Evolutionary conservation across 1,140 invertebrate species (phyloP).

Genomic region (Dinoponera quadriceps): DNA sequence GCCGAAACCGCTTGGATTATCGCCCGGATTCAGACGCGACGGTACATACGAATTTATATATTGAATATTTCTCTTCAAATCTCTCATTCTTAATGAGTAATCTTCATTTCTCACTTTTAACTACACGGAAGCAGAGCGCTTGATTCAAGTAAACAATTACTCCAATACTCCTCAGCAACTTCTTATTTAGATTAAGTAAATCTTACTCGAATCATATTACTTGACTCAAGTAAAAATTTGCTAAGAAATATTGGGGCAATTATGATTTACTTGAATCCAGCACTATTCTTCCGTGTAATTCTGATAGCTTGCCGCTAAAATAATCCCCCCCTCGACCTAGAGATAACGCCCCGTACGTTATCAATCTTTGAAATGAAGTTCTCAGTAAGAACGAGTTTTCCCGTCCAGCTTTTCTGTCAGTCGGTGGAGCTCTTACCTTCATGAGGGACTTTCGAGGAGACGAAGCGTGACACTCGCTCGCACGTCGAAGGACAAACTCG

Average conservation of each 20-base stretch:
- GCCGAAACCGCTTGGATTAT: slow-evolving; percentile 11
- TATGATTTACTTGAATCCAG: no score
- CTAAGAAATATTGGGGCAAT: no score
- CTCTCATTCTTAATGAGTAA: neutral
- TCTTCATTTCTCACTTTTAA: neutral
- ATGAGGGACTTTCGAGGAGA: neutral
- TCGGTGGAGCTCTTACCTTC: neutral
- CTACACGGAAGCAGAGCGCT: no score
- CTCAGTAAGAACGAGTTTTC: neutral
- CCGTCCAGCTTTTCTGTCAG: neutral
- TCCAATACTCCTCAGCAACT: no score
- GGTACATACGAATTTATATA: neutral
- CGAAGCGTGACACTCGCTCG: neutral
- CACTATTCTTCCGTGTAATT: no score
- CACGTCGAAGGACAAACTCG: neutral
- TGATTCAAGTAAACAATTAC: neutral
- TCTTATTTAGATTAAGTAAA: no score
- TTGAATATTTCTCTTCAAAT: neutral
- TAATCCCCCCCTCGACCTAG: neutral
- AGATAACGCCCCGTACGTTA: no score
- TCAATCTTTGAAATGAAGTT: neutral
- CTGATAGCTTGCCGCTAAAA: neutral
- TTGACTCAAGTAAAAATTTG: no score
- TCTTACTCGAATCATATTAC: no score
- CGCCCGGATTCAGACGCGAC: slow-evolving; percentile 14